Base-by-base conservation (phyloP, 2,797 vertebrate genomes). In the Gorsachius magnificus region DNA sequence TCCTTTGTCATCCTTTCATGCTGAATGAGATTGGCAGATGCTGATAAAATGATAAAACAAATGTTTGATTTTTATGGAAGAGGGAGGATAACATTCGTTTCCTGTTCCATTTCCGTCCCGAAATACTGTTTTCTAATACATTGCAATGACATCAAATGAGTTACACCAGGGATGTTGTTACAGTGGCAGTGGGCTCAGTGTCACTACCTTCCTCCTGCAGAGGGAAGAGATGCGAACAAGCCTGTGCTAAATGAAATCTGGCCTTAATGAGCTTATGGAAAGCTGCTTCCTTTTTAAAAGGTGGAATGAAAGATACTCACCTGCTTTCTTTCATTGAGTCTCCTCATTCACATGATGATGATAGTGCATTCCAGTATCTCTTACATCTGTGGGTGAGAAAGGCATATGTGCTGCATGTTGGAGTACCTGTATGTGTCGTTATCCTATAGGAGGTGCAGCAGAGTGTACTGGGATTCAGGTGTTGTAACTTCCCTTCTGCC, bases 381-480 rank as follows among this genome's bases (percentile, higher is more conserved):
- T 33, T 54, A 19, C 6, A 69, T 31, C 26, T 56, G 14, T 31
- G 54, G 33, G 43, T 35, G 25, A 5, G 54, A 20, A 14, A 35
- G n/a, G 5, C 2, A 4, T 14, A 10, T 15, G 53, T 7, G 0
- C n/a, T 19, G 0, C 12, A 0, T 15, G n/a, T 18, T 60, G 63
- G 68, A 54, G 13, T 18, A 28, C n/a, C 53, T 58, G 48, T 6
- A 0, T 11, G 35, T 13, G 3, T 54, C 15, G 2, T 48, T n/a
- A 3, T 17, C 79, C n/a, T 68, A 0, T 5, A 18, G 56, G 61
- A 41, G 2, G 1, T 31, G 6, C 61, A 71, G 63, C 41, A 45
- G 38, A n/a, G 36, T 22, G 13, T 63, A 2, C 7, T 58, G 46
- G n/a, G 38, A 2, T 29, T 46, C 1, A 50, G 41, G 36, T 13